Evolutionary conservation across 2,797 vertebrate species (phyloP).

Genomic region (Pogonophryne albipinna): DNA sequence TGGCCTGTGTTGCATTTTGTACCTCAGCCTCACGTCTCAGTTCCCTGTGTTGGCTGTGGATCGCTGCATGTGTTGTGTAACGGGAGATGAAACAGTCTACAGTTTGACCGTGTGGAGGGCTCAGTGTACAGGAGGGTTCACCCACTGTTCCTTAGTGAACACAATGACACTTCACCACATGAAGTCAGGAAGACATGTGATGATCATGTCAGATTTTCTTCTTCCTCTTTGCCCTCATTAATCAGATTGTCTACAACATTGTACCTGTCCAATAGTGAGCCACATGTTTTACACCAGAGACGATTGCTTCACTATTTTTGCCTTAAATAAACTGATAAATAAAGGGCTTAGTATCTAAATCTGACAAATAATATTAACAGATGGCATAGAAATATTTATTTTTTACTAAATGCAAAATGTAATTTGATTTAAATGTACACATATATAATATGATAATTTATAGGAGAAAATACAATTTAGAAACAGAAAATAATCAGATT

Average conservation of each 20-base stretch:
- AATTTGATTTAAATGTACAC: neutral
- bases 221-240: neutral
- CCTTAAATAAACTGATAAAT: neutral
- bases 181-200: too few relatives aligned
- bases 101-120: neutral
- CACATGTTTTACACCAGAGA: neutral
- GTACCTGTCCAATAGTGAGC: neutral
- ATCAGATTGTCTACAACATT: neutral
- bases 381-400: neutral
- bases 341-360: neutral
- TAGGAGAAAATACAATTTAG: too few relatives aligned
- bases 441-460: too few relatives aligned
- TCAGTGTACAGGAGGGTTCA: neutral
- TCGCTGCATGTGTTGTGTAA: neutral
- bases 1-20: constrained; percentile 2
- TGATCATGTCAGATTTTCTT: neutral
- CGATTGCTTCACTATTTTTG: neutral
- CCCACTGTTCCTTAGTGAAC: neutral
- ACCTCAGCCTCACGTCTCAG: neutral
- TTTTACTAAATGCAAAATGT: neutral
- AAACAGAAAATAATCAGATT: neutral
- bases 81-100: neutral
- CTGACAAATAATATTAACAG: neutral
- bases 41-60: neutral
- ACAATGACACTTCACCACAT: neutral